Percentiles rank a stretch among this genome's conserved stretches.
phyloP scores from a whole-genome alignment of 2,888 invertebrate species.

The Laothoe populi region DNA sequence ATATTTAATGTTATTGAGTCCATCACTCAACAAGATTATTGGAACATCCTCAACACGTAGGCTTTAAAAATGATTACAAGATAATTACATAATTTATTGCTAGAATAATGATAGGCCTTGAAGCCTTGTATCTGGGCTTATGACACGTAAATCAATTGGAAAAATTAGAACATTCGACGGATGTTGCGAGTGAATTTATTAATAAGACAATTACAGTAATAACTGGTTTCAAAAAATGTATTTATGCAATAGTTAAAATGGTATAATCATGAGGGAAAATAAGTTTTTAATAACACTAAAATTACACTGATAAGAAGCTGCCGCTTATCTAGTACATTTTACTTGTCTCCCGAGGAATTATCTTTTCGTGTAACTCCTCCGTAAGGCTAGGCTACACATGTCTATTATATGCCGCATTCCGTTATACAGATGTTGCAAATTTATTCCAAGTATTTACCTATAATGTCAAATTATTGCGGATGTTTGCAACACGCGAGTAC shows the following conservation, averaged over 20 bases:
- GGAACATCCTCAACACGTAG: conserved; percentile 15
- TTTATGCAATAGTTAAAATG: neutral
- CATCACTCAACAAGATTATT: neutral
- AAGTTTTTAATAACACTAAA: too few species aligned
- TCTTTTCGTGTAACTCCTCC: neutral
- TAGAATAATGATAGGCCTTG: conserved; percentile 26
- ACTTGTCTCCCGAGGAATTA: neutral
- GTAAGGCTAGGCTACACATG: conserved; percentile 14
- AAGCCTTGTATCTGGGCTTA: conserved; percentile 15
- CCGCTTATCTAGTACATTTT: neutral
- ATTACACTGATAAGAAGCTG: too few species aligned
- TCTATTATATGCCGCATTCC: conserved; percentile 5
- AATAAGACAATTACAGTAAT: neutral
- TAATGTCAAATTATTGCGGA: conserved; percentile 12
- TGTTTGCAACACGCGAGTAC: conserved; percentile 16
- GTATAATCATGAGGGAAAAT: neutral
- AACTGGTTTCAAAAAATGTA: neutral
- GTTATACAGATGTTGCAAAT: conserved; percentile 13
- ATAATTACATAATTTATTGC: conserved; percentile 26
- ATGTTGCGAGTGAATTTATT: neutral
- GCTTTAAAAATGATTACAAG: neutral
- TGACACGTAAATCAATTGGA: conserved; percentile 6
- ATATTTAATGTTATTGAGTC: neutral
- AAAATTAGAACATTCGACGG: conserved; percentile 10
- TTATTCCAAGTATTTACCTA: conserved; percentile 8